phyloP scores from a whole-genome alignment of 2,888 invertebrate genomes.

The Drosophila nigritarsus region DNA sequence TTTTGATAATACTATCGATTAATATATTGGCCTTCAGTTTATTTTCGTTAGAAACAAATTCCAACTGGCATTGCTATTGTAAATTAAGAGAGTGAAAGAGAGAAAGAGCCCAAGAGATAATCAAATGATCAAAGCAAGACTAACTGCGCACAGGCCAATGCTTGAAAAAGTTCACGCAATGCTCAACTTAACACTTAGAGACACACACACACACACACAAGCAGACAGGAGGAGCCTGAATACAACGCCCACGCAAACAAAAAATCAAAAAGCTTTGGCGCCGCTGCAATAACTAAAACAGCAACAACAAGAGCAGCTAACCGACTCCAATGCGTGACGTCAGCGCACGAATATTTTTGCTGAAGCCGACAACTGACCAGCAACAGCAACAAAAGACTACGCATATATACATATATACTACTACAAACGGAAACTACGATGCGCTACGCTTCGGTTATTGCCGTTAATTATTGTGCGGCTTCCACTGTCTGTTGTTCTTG shows the following conservation, averaged over 20 bases:
- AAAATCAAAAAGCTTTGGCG: constrained; percentile 46
- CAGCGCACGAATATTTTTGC: constrained; percentile 61
- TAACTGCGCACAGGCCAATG: constrained; percentile 18
- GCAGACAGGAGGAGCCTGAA: constrained; percentile 31
- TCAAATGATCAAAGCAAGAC: constrained; percentile 10
- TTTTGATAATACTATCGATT: not conserved
- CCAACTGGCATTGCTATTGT: not conserved
- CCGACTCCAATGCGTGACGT: constrained; percentile 60
- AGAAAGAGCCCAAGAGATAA: not conserved
- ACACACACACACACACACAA: constrained; percentile 21
- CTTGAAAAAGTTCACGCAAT: constrained; percentile 52
- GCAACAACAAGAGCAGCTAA: constrained; percentile 19
- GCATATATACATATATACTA: constrained; percentile 44
- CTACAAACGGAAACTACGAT: constrained; percentile 70
- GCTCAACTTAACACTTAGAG: constrained; percentile 39
- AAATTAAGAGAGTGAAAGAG: not conserved
- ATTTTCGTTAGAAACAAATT: not conserved
- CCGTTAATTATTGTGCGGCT: constrained; percentile 72
- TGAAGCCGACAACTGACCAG: constrained; percentile 57
- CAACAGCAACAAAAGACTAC: constrained; percentile 37
- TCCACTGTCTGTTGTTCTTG: constrained; percentile 39
- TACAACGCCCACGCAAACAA: constrained; percentile 68
- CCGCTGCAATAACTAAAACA: constrained; percentile 26
- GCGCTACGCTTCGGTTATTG: constrained; percentile 79
- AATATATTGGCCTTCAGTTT: not conserved